phyloP scores from a whole-genome alignment of 2,888 invertebrate genomes.

The Philereme vetulata region DNA sequence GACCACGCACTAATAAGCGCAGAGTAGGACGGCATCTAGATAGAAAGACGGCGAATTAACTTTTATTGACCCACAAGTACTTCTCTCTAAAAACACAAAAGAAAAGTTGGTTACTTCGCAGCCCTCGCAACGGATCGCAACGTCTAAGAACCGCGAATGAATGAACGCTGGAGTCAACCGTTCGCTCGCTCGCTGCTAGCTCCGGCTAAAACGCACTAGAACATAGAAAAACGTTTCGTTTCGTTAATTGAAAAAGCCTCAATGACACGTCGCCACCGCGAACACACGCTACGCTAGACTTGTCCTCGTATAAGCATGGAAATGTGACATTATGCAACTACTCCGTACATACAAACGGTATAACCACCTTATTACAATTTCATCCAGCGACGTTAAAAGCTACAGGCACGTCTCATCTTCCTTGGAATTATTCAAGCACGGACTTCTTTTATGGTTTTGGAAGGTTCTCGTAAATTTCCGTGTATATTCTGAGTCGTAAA shows the following conservation, averaged over 20 bases:
- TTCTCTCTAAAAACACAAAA: too few species aligned
- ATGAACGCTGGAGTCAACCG: too few species aligned
- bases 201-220: too few species aligned
- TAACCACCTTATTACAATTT: conserved; percentile 50
- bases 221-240: too few species aligned
- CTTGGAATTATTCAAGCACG: conserved; percentile 37
- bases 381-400: conserved; percentile 40
- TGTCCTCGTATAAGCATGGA: conserved; percentile 18
- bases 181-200: too few species aligned
- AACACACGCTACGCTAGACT: conserved; percentile 4
- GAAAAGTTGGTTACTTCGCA: too few species aligned
- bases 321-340: conserved; percentile 28
- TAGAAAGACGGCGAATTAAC: too few species aligned
- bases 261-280: not conserved
- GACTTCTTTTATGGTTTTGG: conserved; percentile 33
- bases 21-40: too few species aligned
- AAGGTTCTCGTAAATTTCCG: conserved; percentile 34
- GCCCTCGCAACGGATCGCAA: too few species aligned
- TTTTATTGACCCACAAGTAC: too few species aligned
- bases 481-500: conserved; percentile 17
- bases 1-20: too few species aligned
- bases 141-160: too few species aligned
- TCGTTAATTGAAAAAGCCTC: not conserved
- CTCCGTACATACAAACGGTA: conserved; percentile 31
- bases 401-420: conserved; percentile 27